Base-by-base conservation (phyloP, 2,888 invertebrate genomes). In the Callosobruchus maculatus region DNA sequence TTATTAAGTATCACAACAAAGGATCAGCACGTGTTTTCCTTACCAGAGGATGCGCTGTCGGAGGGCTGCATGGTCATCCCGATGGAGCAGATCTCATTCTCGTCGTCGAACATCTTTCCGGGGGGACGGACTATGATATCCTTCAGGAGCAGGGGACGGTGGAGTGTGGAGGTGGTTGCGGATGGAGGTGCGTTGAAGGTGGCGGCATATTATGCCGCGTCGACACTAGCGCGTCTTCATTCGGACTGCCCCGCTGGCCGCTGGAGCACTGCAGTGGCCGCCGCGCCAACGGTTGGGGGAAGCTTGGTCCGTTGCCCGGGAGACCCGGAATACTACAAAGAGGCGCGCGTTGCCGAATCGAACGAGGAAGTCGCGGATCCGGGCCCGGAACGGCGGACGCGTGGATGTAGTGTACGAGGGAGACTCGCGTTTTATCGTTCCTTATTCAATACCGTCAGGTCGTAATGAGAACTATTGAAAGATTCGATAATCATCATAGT, bases 11-110 rank as follows among this genome's bases (percentile, higher is more conserved):
- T 20, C 68, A 67, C 3, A 20, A 21, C 2, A 67, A 67, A 67
- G 20, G 68, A 20, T 20, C 68, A 13, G 22, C 26, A 68, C 70
- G 71, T 30, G 20, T 70, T 13, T 70, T 70, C 3, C 91, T 90
- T 89, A 89, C 94, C 94, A 84, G 94, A 94, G 83, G 94, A 93
- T 85, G 91, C 90, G 86, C 92, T 93, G 83, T 90, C 89, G 85
- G 92, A 92, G 84, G 92, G 91, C 82, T 91, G 91, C 88, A 92
- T 89, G 78, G 92, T 93, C 95, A 95, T 95, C 86, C 94, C 95
- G 86, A 95, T 95, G 83, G 95, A 94, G 87, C 92, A 95, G 86
- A 95, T 95, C 90, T 94, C 94, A 77, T 91, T 90, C 81, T 91
- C 91, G 81, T 91, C 91, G 82, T 91, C 92, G 92, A 93, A 93